Evolutionary conservation across 2,888 invertebrate genomes (phyloP).

Genomic region (Drosophila fulvimacula): DNA sequence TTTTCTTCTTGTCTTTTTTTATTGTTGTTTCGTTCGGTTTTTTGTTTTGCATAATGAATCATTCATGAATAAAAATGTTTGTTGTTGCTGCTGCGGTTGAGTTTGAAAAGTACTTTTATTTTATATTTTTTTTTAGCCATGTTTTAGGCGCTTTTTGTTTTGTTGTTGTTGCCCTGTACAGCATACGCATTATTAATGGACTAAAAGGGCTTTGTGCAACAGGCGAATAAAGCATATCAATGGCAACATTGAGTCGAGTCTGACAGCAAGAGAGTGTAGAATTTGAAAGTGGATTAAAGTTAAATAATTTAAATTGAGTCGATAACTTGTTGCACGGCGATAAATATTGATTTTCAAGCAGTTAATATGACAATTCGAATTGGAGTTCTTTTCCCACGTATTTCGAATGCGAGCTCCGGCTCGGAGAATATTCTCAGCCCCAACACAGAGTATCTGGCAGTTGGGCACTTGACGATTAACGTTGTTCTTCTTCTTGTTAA

Average conservation of each 20-base stretch:
- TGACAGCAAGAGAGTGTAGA: background rate
- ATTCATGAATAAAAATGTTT: constrained; percentile 36
- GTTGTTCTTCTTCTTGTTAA: constrained; percentile 9
- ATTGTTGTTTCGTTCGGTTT: background rate
- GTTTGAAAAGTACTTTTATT: constrained; percentile 8
- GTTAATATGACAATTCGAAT: background rate
- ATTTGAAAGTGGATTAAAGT: background rate
- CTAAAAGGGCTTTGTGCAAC: constrained; percentile 7
- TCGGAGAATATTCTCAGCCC: too few relatives aligned
- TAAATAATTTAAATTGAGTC: background rate
- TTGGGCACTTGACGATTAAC: background rate
- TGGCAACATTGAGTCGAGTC: background rate
- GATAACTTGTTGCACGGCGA: background rate
- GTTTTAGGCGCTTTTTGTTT: background rate
- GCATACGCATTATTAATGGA: constrained; percentile 2
- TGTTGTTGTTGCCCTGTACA: background rate
- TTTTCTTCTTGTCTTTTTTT: background rate
- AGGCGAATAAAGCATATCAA: constrained; percentile 5
- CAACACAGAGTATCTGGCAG: background rate
- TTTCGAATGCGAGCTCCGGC: background rate
- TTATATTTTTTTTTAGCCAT: constrained; percentile 24
- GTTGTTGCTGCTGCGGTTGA: constrained; percentile 2
- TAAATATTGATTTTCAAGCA: background rate
- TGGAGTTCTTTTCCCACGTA: background rate
- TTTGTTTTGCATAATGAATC: constrained; percentile 38